phyloP scores from a whole-genome alignment of 2,113 vertebrate species.

The Mus spicilegus region DNA sequence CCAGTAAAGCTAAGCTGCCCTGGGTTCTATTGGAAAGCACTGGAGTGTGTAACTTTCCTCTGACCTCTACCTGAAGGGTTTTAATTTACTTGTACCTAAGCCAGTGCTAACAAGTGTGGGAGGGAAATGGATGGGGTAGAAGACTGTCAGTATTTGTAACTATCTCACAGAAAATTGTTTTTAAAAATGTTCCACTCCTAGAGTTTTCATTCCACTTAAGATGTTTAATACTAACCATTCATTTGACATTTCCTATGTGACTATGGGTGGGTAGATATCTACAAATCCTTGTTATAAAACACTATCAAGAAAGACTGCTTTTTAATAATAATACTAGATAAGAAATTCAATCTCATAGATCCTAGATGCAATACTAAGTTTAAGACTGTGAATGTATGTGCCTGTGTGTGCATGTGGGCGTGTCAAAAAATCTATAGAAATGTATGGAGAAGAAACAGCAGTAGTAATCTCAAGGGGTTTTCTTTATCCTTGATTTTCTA shows the following conservation, averaged over 20 bases:
- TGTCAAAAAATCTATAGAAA: background rate
- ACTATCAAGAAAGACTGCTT: conserved; percentile 28
- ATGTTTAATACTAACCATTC: conserved; percentile 77
- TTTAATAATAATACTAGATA: conserved; percentile 29
- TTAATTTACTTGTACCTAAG: conserved; percentile 78
- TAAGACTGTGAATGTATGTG: background rate
- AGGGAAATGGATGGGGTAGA: conserved; percentile 62
- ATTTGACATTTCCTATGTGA: conserved; percentile 57
- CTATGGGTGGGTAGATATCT: background rate
- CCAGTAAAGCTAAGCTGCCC: conserved; percentile 79
- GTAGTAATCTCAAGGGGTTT: background rate
- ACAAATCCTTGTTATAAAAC: conserved; percentile 57
- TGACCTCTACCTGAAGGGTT: conserved; percentile 75
- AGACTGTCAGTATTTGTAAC: conserved; percentile 73
- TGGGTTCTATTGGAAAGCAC: conserved; percentile 83
- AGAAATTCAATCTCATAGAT: conserved; percentile 7
- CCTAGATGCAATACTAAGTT: background rate
- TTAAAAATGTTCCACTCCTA: conserved; percentile 57
- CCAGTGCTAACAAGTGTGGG: conserved; percentile 74
- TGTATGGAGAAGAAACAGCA: background rate
- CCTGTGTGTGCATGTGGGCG: background rate
- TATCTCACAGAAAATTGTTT: background rate
- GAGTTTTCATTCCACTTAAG: conserved; percentile 68
- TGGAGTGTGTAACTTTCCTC: conserved; percentile 79
- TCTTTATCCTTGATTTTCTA: conserved; percentile 21